phyloP scores from a whole-genome alignment of 2,888 invertebrate genomes.

The Oscheius onirici region DNA sequence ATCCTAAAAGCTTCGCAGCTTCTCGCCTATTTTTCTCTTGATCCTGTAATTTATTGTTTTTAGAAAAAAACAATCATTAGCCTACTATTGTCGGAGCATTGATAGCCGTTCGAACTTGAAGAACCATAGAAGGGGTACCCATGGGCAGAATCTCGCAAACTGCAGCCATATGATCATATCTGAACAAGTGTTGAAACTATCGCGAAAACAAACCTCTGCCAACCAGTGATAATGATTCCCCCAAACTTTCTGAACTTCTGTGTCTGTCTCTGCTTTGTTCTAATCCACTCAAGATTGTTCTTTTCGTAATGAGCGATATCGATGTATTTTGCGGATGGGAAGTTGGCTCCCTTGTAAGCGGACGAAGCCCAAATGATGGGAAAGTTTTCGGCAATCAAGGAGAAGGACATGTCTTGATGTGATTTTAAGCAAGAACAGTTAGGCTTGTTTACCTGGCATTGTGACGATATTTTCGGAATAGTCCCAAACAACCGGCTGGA shows the following conservation, averaged over 20 bases:
- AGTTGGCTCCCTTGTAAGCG: slow-evolving; percentile 77
- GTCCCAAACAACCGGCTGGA: slow-evolving; percentile 68
- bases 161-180: slow-evolving; percentile 74
- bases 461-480: slow-evolving; percentile 65
- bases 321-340: slow-evolving; percentile 67
- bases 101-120: slow-evolving; percentile 55
- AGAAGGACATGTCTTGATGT: slow-evolving; percentile 51
- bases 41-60: slow-evolving; percentile 15
- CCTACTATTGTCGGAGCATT: slow-evolving; percentile 13
- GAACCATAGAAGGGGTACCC: slow-evolving; percentile 63
- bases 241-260: slow-evolving; percentile 63
- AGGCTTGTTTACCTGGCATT: slow-evolving; percentile 40
- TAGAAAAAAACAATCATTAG: not conserved
- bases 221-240: slow-evolving; percentile 74
- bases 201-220: slow-evolving; percentile 73
- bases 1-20: slow-evolving; percentile 44
- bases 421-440: not conserved
- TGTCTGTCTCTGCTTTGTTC: slow-evolving; percentile 50
- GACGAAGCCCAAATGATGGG: slow-evolving; percentile 81
- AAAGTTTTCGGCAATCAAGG: slow-evolving; percentile 78
- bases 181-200: slow-evolving; percentile 59
- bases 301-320: slow-evolving; percentile 73
- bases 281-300: slow-evolving; percentile 74
- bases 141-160: slow-evolving; percentile 74
- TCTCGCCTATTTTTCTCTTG: slow-evolving; percentile 30